These are phyloP conservation scores for Neodiprion virginianus DNA, from an alignment of 1,140 invertebrate genomes.

Conservation along the genomic window DNA sequence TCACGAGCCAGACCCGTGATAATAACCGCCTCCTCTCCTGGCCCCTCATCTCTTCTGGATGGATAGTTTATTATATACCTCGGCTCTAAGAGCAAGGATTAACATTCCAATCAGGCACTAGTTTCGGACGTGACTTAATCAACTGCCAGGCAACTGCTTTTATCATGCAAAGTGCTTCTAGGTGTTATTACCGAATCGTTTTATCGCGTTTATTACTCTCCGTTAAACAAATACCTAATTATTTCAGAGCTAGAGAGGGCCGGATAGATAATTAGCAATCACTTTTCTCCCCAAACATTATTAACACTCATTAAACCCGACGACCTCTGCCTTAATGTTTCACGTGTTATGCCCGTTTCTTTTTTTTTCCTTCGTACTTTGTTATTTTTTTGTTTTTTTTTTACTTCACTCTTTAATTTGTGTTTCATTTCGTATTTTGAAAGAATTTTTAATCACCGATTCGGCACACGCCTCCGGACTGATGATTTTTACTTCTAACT, in stretches of 20 bases:
- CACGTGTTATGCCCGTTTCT: too few relatives aligned
- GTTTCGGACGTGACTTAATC: slow-evolving; percentile 10
- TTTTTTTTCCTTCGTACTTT: too few relatives aligned
- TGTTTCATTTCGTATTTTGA: too few relatives aligned
- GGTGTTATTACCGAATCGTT: slow-evolving; percentile 1
- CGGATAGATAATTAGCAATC: neutral
- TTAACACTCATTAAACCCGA: too few relatives aligned
- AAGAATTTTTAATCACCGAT: too few relatives aligned
- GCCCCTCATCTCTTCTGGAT: neutral
- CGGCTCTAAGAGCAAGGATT: neutral
- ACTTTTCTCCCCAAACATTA: too few relatives aligned
- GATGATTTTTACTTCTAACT: too few relatives aligned
- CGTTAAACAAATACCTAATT: neutral
- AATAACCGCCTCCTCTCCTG: neutral
- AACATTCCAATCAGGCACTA: slow-evolving; percentile 11
- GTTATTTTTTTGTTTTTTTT: too few relatives aligned
- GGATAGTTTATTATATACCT: neutral
- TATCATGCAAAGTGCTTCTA: slow-evolving; percentile 10
- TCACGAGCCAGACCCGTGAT: neutral
- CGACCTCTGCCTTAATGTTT: too few relatives aligned
- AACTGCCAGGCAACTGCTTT: slow-evolving; percentile 2
- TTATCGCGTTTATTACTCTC: neutral
- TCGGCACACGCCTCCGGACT: too few relatives aligned
- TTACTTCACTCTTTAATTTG: too few relatives aligned
- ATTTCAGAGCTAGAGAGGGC: neutral